Base-by-base conservation (phyloP, 1,140 invertebrate species). In the Drosophila serrata region DNA sequence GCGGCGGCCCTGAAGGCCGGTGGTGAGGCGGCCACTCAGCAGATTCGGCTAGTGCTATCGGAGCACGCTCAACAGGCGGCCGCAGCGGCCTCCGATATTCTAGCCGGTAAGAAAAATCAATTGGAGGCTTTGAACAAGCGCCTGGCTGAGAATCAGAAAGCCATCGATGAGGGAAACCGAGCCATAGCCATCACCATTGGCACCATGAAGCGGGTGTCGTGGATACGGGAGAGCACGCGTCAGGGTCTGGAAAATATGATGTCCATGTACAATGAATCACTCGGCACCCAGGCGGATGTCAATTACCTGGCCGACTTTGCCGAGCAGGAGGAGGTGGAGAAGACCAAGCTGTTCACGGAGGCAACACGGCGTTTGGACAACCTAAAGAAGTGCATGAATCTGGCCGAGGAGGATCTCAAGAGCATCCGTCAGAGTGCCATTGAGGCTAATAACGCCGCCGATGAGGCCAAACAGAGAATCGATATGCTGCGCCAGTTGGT, bases 361-460 rank as follows among this genome's bases (percentile, higher is more conserved):
- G 45, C 59, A 9, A 43, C 45, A 1, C 19, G 22, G 9, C 65
- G 63, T 0, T 27, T 73, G 6, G 37, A 58, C 0, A 27, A 59
- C 8, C n/a, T 77, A 0, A 33, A 46, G 8, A n/a, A 5, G 2
- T 51, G 56, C 19, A 1, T 77, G 22, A 9, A 45, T 13, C 1
- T 0, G 22, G 43, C 13, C 22, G 6, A 46, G 13, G 22, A 0
- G 13, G 43, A 46, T 3, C 13, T 46, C 3, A 24, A 24, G 13
- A 24, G 2, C 13, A 46, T 46, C 13, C 3, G 22, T 13, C 1
- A 46, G 13, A 17, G n/a, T 22, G 43, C 22, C 22, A 46, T 57
- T n/a, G 76, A 63, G 33, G 81, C 77, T 8, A 49, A 24, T 3
- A 6, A 0, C 6, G 62, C 81, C 9, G 81, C 81, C 17, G 45